Base-by-base conservation (phyloP, 2,113 vertebrate genomes). In the Notothenia coriiceps region DNA sequence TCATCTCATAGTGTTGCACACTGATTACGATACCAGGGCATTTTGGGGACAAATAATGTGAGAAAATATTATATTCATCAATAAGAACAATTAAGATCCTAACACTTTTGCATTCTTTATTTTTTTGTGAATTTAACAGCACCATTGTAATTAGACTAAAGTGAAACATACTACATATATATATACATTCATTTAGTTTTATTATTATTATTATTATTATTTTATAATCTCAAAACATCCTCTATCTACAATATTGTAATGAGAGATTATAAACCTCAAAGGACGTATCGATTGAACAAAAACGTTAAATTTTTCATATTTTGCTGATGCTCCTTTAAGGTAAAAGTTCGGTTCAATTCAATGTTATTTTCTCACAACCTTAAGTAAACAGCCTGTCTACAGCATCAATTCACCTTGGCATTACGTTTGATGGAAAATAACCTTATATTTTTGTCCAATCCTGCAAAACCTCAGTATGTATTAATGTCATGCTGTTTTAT, bases 331-430 rank as follows among this genome's bases (percentile, higher is more conserved):
- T 66, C 14, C 69, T 35, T 14, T 15, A 46, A 60, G 65, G 50
- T 43, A 44, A 72, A 73, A 79, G 44, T 65, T 85, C 10, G 49
- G 29, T 59, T 68, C 57, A 43, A 20, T 70, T 68, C 51, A 74
- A 2, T 74, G 52, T 46, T 22, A 15, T 57, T 40, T 13, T 69
- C 18, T 40, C 52, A 11, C 55, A 80, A 52, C 83, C 69, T 83
- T 71, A 51, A 74, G 57, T 49, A 55, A 10, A 9, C 5, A 0
- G 44, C 14, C 50, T 47, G 60, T 74, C n/a, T n/a, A n/a, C n/a
- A 44, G 17, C 65, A 62, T 66, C 15, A 11, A 9, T 56, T 72
- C 51, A 62, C 43, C 67, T 43, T 82, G 57, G 65, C n/a, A 57
- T 74, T 67, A 69, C 44, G 70, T 2, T 47, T 0, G 22, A 61